phyloP scores from a whole-genome alignment of 2,797 vertebrate species.

The Linurgus olivaceus region DNA sequence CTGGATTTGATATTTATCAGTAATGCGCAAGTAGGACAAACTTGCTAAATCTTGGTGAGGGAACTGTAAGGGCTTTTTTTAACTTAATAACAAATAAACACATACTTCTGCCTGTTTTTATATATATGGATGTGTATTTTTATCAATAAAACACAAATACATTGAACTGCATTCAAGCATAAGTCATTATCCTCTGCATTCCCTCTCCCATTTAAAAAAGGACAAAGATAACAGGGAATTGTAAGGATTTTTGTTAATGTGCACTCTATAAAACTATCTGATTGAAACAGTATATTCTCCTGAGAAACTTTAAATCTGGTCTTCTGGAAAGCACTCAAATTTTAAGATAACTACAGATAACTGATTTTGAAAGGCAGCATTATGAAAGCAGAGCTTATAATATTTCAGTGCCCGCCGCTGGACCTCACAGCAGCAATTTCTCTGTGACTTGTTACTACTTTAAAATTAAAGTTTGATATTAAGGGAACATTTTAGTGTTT shows the following conservation, averaged over 20 bases:
- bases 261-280: not conserved
- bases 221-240: not conserved
- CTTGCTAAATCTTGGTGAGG: not conserved
- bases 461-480: not conserved
- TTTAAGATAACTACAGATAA: not conserved
- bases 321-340: not conserved
- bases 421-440: not conserved
- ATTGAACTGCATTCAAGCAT: not conserved
- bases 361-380: constrained; percentile 16
- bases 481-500: not conserved
- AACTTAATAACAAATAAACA: not conserved
- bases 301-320: not conserved
- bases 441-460: not conserved
- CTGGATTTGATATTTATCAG: constrained; percentile 67
- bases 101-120: not conserved
- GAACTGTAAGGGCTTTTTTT: not conserved
- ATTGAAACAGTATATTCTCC: constrained; percentile 1
- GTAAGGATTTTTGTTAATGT: constrained; percentile 6
- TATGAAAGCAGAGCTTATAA: not conserved
- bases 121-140: not conserved
- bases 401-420: not conserved
- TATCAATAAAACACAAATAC: not conserved
- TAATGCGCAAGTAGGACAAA: constrained; percentile 3
- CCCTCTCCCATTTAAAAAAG: not conserved
- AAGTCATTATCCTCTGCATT: not conserved